Conservation (phyloP, 2,797 vertebrate genomes). For the Lepus townsendii region DNA sequence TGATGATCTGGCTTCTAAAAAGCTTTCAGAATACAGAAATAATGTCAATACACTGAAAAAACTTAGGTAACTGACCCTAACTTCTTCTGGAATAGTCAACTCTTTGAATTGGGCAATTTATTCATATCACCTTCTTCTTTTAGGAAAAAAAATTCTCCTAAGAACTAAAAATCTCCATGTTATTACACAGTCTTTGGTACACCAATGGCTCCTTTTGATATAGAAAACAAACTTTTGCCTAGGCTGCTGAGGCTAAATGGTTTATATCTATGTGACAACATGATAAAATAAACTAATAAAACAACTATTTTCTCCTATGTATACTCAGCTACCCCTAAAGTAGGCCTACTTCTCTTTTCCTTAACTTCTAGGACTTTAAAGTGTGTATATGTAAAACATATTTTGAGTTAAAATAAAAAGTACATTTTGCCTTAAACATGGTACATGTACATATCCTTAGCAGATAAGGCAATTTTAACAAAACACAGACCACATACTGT, state of each 20-base stretch:
- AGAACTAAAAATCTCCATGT: not conserved
- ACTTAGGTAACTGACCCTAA: not conserved
- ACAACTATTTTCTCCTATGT: not conserved
- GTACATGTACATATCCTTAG: not conserved
- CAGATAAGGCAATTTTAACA: constrained; percentile 35
- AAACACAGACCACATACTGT: not conserved
- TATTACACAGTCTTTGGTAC: not conserved
- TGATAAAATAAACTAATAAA: not conserved
- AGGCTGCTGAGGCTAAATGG: not conserved
- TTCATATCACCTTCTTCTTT: not conserved
- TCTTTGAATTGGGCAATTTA: constrained; percentile 4
- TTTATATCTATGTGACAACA: not conserved
- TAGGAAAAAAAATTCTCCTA: constrained; percentile 13
- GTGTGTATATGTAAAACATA: constrained; percentile 10
- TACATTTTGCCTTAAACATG: not conserved
- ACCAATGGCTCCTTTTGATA: not conserved
- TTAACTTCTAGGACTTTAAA: constrained; percentile 2
- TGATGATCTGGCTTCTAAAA: not conserved
- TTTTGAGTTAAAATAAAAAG: not conserved
- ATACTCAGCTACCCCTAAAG: not conserved
- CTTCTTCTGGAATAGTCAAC: constrained; percentile 13
- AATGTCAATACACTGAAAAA: not conserved
- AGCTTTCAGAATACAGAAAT: not conserved
- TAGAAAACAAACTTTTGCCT: not conserved
- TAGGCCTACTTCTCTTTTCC: not conserved